Percentiles rank a stretch among this genome's conserved stretches.
Evolutionary conservation across 2,888 invertebrate genomes (phyloP).

Genomic region (Lacanobia oleracea): DNA sequence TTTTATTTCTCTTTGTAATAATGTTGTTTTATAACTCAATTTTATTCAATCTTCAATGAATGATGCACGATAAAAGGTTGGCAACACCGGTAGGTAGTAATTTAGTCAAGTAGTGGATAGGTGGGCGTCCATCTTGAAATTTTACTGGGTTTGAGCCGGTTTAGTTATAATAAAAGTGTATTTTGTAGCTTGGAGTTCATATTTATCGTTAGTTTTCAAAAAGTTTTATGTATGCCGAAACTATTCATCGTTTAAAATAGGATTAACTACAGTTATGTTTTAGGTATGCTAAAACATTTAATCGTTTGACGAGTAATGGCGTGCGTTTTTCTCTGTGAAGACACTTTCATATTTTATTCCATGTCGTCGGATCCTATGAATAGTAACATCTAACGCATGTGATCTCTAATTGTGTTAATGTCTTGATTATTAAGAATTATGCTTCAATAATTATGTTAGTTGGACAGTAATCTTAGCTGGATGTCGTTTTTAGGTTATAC

Average conservation of each 20-base stretch:
- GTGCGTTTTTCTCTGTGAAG: conserved; percentile 92
- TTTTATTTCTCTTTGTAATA: no score
- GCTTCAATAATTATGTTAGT: conserved; percentile 65
- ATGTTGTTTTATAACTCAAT: no score
- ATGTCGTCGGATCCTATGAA: conserved; percentile 80
- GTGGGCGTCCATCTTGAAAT: conserved; percentile 95
- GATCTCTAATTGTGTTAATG: conserved; percentile 69
- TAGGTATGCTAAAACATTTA: conserved; percentile 92
- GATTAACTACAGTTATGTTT: conserved; percentile 93
- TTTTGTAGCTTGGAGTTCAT: conserved; percentile 86
- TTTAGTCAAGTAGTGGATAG: conserved; percentile 85
- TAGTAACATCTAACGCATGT: conserved; percentile 72
- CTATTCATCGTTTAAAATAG: conserved; percentile 88
- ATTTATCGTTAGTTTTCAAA: conserved; percentile 87
- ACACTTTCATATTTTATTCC: conserved; percentile 89
- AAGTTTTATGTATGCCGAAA: conserved; percentile 87
- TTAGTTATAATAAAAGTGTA: conserved; percentile 90
- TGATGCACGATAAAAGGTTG: neutral
- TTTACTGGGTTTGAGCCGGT: conserved; percentile 94
- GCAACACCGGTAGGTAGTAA: conserved; percentile 58
- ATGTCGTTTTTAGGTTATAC: conserved; percentile 90
- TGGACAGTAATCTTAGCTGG: conserved; percentile 79
- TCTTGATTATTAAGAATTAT: conserved; percentile 62
- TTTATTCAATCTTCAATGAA: neutral
- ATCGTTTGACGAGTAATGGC: conserved; percentile 92